Percentiles rank a stretch among this genome's conserved stretches.
Evolutionary conservation across 2,113 vertebrate species (phyloP).

Genomic region (Corythornis vintsioides): DNA sequence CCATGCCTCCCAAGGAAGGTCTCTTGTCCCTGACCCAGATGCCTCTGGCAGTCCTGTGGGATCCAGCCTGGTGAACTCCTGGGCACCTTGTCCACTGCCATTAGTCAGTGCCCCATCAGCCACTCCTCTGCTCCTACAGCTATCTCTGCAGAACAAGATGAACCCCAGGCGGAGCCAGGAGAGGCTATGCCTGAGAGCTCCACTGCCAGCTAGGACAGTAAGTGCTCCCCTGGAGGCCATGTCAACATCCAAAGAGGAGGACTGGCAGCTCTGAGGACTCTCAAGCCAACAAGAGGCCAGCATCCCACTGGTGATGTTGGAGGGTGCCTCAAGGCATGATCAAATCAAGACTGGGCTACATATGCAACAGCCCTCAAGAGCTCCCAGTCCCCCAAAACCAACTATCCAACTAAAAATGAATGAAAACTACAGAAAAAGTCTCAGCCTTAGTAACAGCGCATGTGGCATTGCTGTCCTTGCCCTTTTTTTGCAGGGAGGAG

Average conservation of each 20-base stretch:
- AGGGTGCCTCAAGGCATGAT: not conserved
- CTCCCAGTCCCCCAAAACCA: not conserved
- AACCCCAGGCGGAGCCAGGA: not conserved
- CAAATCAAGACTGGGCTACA: not conserved
- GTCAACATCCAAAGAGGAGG: not conserved
- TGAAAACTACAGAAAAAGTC: not conserved
- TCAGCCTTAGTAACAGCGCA: not conserved
- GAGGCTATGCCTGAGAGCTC: not conserved
- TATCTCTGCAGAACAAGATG: not conserved
- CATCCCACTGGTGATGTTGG: not conserved
- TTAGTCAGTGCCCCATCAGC: not conserved
- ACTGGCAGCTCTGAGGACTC: not conserved
- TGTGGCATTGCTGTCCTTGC: not conserved
- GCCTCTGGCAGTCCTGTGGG: not conserved
- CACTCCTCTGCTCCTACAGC: fast-evolving
- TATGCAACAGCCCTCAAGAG: not conserved
- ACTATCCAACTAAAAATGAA: not conserved
- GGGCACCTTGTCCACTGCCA: fast-evolving
- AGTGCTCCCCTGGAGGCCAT: not conserved
- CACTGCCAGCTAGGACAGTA: not conserved
- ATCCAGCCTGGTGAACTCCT: fast-evolving
- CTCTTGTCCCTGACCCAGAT: fast-evolving
- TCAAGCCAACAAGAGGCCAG: not conserved
- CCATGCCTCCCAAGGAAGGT: not conserved
- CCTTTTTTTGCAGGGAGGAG: not conserved